A percentile compares a stretch with the other conserved stretches of the same genome.
Evolutionary conservation across 2,888 invertebrate genomes (phyloP).

Genomic region (Hermodice carunculata): DNA sequence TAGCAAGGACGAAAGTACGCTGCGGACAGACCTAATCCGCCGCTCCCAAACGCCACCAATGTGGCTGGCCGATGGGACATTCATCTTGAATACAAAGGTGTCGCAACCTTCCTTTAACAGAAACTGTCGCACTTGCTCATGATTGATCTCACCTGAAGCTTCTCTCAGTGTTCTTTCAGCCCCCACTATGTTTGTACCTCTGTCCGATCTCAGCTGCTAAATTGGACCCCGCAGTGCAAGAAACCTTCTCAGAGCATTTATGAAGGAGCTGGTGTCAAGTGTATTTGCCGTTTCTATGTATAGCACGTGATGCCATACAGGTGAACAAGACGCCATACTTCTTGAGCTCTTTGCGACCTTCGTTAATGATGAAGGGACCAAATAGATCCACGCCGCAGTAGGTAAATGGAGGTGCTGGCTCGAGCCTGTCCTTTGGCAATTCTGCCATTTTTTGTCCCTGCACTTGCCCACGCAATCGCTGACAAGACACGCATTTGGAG

Average conservation of each 20-base stretch:
- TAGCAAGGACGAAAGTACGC: slow-evolving; percentile 33
- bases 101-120: slow-evolving; percentile 4
- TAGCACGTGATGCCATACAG: slow-evolving; percentile 56
- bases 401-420: slow-evolving; percentile 42
- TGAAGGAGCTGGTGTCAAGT: slow-evolving; percentile 39
- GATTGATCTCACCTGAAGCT: slow-evolving; percentile 12
- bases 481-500: too few relatives aligned
- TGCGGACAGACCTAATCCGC: slow-evolving; percentile 42
- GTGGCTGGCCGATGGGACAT: slow-evolving; percentile 46
- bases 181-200: slow-evolving; percentile 27
- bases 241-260: slow-evolving; percentile 39
- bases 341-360: slow-evolving; percentile 50
- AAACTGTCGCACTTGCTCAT: slow-evolving; percentile 1
- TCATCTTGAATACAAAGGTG: slow-evolving; percentile 32
- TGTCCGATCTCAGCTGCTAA: neutral
- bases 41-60: slow-evolving; percentile 50
- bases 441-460: too few relatives aligned
- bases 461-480: too few relatives aligned
- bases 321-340: slow-evolving; percentile 56
- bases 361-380: slow-evolving; percentile 54
- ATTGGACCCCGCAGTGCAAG: slow-evolving; percentile 32
- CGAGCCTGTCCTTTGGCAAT: slow-evolving; percentile 55
- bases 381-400: slow-evolving; percentile 58
- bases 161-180: slow-evolving; percentile 27
- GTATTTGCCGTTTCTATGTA: slow-evolving; percentile 48